Base-by-base conservation (phyloP, 1,140 invertebrate species). In the Caerostris extrusa region DNA sequence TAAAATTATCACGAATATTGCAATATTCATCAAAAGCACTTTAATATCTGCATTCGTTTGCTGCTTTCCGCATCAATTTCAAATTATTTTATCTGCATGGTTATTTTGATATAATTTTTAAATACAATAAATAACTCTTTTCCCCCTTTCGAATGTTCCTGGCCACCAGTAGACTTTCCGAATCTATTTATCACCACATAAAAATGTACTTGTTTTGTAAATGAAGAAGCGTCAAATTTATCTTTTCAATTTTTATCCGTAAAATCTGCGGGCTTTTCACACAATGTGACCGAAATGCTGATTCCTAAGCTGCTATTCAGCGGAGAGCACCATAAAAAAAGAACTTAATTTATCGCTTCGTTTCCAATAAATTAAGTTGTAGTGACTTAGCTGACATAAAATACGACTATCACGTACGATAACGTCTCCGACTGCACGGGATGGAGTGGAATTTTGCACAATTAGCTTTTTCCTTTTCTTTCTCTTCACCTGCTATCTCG, bases 401-500 rank as follows among this genome's bases (percentile, higher is more conserved):
- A 91, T 91, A 91, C 90, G 90, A 82, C 69, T 58, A 19, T 34
- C 69, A 91, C 90, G 90, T 91, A 82, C 90, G 56, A 34, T 67
- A 83, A 58, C 82, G 82, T 57, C 82, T 83, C 14, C 56, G 82
- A 19, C 17, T 17, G 56, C 14, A 83, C 7, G 82, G 12, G 67
- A 89, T 17, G 50, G 53, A 60, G 19, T 19, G 87, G 87, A 89
- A 89, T 89, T 71, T 57, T 83, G 57, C 82, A 83, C 82, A 57
- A 58, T 56, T 56, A 83, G 82, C 14, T 83, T n/a, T 83, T n/a
- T 83, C 14, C 55, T 83, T 19, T 57, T 83, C 53, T 83, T 58
- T 56, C 50, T 53, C 10, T 19, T 19, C 71, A 5, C 71, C 12
- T 81, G 14, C 2, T 3, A 3, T 5, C 34, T 17, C 14, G n/a